phyloP scores from a whole-genome alignment of 1,140 invertebrate genomes.

The Neuroterus valhalla region DNA sequence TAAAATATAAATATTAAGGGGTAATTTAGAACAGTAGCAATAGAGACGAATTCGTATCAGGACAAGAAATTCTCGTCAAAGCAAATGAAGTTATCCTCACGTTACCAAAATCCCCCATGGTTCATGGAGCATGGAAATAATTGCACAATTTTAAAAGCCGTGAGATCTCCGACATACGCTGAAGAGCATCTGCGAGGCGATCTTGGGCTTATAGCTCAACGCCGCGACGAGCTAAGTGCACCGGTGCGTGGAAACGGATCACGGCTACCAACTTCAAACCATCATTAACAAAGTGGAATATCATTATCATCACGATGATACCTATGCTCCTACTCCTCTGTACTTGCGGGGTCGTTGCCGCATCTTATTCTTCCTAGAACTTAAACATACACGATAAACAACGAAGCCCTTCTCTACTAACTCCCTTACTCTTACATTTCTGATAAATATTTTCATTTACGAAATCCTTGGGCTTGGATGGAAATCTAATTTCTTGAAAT shows the following conservation, averaged over 20 bases:
- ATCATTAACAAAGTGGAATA: conserved; percentile 63
- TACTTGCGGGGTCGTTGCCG: too few relatives aligned
- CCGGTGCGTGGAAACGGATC: conserved; percentile 72
- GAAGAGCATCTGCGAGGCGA: conserved; percentile 40
- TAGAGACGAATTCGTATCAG: too few relatives aligned
- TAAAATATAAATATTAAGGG: too few relatives aligned
- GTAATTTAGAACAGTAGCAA: too few relatives aligned
- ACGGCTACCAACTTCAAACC: conserved; percentile 64
- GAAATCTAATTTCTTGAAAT: too few relatives aligned
- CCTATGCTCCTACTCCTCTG: too few relatives aligned
- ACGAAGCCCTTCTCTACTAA: too few relatives aligned
- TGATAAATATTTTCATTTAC: too few relatives aligned
- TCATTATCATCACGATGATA: conserved; percentile 46
- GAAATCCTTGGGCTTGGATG: too few relatives aligned
- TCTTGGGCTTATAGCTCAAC: conserved; percentile 53
- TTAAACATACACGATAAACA: too few relatives aligned
- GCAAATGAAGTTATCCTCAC: background rate
- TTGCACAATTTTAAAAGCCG: background rate
- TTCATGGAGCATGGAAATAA: conserved; percentile 39
- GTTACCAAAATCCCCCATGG: conserved; percentile 44
- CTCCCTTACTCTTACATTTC: too few relatives aligned
- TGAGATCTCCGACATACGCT: background rate
- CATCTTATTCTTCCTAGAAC: too few relatives aligned
- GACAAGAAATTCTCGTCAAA: background rate
- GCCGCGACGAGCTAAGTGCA: conserved; percentile 52